phyloP scores from a whole-genome alignment of 2,888 invertebrate species.

The Halictus quadricinctus region DNA sequence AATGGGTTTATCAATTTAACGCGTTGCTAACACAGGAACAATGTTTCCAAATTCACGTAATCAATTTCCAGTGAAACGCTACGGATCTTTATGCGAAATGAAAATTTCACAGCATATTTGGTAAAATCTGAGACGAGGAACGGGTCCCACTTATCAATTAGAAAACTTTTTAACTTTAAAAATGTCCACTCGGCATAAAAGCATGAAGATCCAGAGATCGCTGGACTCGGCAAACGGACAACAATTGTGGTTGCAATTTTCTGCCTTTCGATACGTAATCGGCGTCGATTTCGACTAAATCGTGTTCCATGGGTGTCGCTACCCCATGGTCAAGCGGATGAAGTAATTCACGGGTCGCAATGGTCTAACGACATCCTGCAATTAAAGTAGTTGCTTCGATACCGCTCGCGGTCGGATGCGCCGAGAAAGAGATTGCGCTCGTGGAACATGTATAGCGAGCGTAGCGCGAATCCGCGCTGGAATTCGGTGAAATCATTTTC shows the following conservation, averaged over 20 bases:
- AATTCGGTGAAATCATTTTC: constrained; percentile 35
- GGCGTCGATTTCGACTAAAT: constrained; percentile 6
- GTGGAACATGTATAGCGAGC: background rate
- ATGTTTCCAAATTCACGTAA: too few relatives aligned
- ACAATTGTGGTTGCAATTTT: background rate
- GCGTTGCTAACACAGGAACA: too few relatives aligned
- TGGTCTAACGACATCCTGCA: constrained; percentile 72
- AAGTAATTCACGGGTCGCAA: constrained; percentile 69
- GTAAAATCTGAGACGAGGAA: too few relatives aligned
- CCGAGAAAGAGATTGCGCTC: constrained; percentile 38
- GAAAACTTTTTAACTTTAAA: too few relatives aligned
- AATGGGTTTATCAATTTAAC: background rate
- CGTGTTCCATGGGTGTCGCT: constrained; percentile 20
- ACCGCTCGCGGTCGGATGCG: constrained; percentile 32
- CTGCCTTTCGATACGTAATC: constrained; percentile 35
- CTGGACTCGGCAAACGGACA: constrained; percentile 29
- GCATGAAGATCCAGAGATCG: background rate
- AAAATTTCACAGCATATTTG: too few relatives aligned
- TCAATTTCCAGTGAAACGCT: too few relatives aligned
- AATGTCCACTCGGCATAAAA: too few relatives aligned
- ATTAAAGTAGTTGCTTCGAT: constrained; percentile 64
- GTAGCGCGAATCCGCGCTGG: constrained; percentile 15
- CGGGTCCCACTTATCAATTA: too few relatives aligned
- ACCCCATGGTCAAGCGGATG: constrained; percentile 58
- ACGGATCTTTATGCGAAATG: too few relatives aligned